These are phyloP conservation scores for Ornithoptera priamus DNA, from an alignment of 2,888 invertebrate genomes.

Conservation along the genomic window DNA sequence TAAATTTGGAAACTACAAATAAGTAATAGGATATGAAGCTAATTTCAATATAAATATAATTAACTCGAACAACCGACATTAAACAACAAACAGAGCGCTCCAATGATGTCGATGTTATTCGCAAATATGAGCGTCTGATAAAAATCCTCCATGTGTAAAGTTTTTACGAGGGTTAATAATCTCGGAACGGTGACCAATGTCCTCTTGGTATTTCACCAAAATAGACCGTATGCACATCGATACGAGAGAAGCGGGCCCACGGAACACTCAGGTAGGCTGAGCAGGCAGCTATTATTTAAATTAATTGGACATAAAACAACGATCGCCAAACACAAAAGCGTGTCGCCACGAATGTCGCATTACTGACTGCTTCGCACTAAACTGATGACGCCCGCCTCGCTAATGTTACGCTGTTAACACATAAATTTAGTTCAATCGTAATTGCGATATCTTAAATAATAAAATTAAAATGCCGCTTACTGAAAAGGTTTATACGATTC, in stretches of 20 bases:
- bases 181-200: slow-evolving; percentile 26
- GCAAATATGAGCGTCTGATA: slow-evolving; percentile 24
- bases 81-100: slow-evolving; percentile 17
- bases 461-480: slow-evolving; percentile 21
- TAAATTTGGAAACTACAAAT: no score
- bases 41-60: slow-evolving; percentile 13
- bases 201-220: slow-evolving; percentile 30
- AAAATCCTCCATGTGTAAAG: slow-evolving; percentile 24
- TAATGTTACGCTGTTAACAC: slow-evolving; percentile 26
- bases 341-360: slow-evolving; percentile 56
- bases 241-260: slow-evolving; percentile 27
- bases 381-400: slow-evolving; percentile 29
- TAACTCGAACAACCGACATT: slow-evolving; percentile 25
- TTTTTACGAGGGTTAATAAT: slow-evolving; percentile 31
- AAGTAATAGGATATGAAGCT: neutral
- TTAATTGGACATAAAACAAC: slow-evolving; percentile 76
- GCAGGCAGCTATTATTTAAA: slow-evolving; percentile 74
- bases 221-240: slow-evolving; percentile 28
- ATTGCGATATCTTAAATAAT: slow-evolving; percentile 20
- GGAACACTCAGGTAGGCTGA: slow-evolving; percentile 62
- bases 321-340: slow-evolving; percentile 58
- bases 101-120: slow-evolving; percentile 25
- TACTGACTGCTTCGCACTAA: slow-evolving; percentile 25
- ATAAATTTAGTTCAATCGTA: slow-evolving; percentile 23
- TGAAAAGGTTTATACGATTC: slow-evolving; percentile 10